phyloP scores from a whole-genome alignment of 2,797 vertebrate genomes.

The Peromyscus nudipes region DNA sequence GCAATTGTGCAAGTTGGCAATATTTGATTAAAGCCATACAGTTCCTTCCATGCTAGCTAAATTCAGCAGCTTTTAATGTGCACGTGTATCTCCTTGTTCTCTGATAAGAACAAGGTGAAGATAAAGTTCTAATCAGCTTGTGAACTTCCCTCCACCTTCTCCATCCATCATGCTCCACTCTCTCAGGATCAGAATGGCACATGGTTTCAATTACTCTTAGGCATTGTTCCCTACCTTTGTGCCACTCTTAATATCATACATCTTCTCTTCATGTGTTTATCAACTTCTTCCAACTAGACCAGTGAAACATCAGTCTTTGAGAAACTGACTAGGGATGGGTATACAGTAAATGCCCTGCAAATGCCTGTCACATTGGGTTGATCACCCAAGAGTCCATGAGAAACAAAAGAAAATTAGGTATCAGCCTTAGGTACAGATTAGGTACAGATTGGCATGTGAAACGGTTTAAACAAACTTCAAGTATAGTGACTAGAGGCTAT shows the following conservation, averaged over 20 bases:
- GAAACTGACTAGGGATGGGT: background rate
- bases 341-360: conserved; percentile 11
- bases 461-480: conserved; percentile 19
- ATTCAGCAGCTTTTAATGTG: conserved; percentile 66
- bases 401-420: background rate
- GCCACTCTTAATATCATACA: background rate
- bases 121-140: conserved; percentile 77
- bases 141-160: background rate
- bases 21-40: conserved; percentile 61
- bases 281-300: background rate
- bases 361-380: background rate
- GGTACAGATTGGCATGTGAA: background rate
- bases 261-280: conserved; percentile 25
- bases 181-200: conserved; percentile 38
- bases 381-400: background rate
- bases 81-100: conserved; percentile 72
- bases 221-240: background rate
- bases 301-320: background rate
- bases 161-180: conserved; percentile 57
- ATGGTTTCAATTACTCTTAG: conserved; percentile 52
- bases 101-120: conserved; percentile 78
- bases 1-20: conserved; percentile 11
- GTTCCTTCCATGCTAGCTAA: conserved; percentile 23
- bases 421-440: background rate
- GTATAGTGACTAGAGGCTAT: background rate